phyloP scores from a whole-genome alignment of 2,113 vertebrate species.

The Ptyas mucosa region DNA sequence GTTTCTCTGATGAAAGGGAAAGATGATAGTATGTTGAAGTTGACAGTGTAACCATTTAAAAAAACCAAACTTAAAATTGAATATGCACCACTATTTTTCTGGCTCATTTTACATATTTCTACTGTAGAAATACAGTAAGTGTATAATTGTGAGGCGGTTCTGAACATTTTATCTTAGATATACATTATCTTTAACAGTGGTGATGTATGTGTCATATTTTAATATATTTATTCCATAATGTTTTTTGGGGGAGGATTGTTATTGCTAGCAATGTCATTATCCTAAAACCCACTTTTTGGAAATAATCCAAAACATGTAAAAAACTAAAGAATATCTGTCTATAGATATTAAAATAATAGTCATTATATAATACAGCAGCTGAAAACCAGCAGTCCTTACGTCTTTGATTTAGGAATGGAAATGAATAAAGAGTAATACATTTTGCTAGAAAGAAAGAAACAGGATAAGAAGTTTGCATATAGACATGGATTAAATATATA shows the following conservation, averaged over 20 bases:
- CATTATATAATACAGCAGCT: not conserved
- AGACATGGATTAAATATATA: not conserved
- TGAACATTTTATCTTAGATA: not conserved
- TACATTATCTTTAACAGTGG: not conserved
- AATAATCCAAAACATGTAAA: not conserved
- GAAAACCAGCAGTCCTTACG: not conserved
- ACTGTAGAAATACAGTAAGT: not conserved
- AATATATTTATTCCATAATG: not conserved
- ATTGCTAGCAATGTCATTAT: not conserved
- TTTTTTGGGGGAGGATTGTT: not conserved
- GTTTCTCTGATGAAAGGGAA: constrained; percentile 37
- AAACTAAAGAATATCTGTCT: not conserved
- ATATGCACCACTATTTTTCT: not conserved
- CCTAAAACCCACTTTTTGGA: not conserved
- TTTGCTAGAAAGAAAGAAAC: not conserved
- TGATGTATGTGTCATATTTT: not conserved
- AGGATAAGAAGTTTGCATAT: not conserved
- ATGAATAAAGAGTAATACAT: not conserved
- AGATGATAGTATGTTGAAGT: constrained; percentile 44
- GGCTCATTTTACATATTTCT: not conserved
- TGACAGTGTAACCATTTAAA: constrained; percentile 19
- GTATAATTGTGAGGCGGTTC: not conserved
- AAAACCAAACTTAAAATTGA: constrained; percentile 21
- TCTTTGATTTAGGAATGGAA: not conserved
- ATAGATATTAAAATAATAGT: not conserved